Evolutionary conservation across 1,140 invertebrate species (phyloP).

Genomic region (Cyphomyrmex costatus): DNA sequence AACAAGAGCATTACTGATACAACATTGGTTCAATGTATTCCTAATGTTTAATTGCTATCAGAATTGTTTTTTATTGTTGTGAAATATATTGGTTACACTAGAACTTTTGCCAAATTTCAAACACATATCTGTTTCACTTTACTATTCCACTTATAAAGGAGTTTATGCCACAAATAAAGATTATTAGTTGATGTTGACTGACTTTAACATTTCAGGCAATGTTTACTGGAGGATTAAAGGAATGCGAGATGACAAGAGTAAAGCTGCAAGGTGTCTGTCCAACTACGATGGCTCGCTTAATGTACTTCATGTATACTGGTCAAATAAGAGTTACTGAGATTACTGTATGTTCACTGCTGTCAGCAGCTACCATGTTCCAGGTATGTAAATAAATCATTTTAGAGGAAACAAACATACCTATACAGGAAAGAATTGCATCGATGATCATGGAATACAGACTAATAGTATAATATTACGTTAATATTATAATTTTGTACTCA

Average conservation of each 20-base stretch:
- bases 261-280: slow-evolving; percentile 95
- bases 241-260: slow-evolving; percentile 94
- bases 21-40: no score
- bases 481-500: no score
- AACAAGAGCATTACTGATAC: no score
- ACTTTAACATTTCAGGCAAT: slow-evolving; percentile 90
- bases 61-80: no score
- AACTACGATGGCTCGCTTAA: slow-evolving; percentile 93
- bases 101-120: no score
- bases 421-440: neutral
- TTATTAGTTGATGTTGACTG: neutral
- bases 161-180: neutral
- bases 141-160: neutral
- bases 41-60: no score
- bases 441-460: no score
- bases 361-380: slow-evolving; percentile 98
- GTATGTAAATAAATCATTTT: slow-evolving; percentile 84
- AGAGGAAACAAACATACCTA: neutral
- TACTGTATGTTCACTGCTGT: slow-evolving; percentile 95
- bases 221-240: slow-evolving; percentile 96
- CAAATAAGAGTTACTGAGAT: slow-evolving; percentile 95
- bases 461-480: no score
- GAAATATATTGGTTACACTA: no score
- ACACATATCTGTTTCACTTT: no score
- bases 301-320: slow-evolving; percentile 97